Base-by-base conservation (phyloP, 2,113 vertebrate genomes). In the Penelope pileata region DNA sequence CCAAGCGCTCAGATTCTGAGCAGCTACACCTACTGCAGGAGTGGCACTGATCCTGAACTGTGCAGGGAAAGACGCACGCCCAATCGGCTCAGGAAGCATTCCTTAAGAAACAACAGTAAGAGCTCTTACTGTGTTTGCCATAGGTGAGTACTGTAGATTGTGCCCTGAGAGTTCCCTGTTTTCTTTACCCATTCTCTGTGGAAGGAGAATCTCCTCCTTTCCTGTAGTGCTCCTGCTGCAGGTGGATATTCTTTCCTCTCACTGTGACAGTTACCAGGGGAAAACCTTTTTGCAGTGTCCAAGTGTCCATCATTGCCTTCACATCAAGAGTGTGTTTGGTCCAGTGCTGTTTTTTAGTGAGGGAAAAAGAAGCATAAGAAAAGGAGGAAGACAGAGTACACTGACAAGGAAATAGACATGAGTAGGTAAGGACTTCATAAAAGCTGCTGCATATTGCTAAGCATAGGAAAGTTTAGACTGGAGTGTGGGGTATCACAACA, bases 251-350 rank as follows among this genome's bases (percentile, higher is more conserved):
- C 48, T 97, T 98, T 92, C 98, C 98, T 95, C 88, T 98, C 90
- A 99, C 89, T 1, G 97, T 98, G 79, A 99, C 95, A 12, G 98
- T 99, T 78, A 99, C 97, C 91, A 99, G 91, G 1, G 99, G 99
- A 84, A 99, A 99, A 32, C 99, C 99, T 79, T 99, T 98, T 92
- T 99, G 99, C 89, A 99, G 97, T 0, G 98, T 99, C 99, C 99
- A 99, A 3, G 98, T 99, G 88, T 99, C 98, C 99, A 99, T 99
- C 97, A 99, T 98, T 54, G 96, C 92, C 77, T 80, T 98, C 51
- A 99, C 97, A 30, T 99, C 98, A 85, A 98, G 95, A 75, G 97
- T 94, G 26, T 96, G 97, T 50, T 97, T 91, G 90, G 87, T 97
- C 99, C 98, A 99, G 88, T 99, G 98, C 97, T 98, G 93, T 9